These are phyloP conservation scores for Cygnus atratus DNA, from an alignment of 2,113 vertebrate genomes.

Conservation along the genomic window DNA sequence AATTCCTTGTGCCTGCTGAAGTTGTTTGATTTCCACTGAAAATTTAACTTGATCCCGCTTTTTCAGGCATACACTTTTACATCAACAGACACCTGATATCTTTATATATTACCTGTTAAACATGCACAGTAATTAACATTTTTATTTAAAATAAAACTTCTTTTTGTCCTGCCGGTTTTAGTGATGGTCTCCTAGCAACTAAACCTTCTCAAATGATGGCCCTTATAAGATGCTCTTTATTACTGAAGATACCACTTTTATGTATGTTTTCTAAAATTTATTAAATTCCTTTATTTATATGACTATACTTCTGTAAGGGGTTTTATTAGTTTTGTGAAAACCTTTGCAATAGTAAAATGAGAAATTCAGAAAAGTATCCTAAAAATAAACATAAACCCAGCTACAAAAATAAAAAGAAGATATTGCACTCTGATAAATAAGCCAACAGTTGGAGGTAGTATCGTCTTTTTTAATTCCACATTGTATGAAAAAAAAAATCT, in stretches of 20 bases:
- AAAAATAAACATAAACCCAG: background rate
- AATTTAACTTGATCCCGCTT: background rate
- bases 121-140: background rate
- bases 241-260: background rate
- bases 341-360: background rate
- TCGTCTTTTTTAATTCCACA: background rate
- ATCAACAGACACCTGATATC: background rate
- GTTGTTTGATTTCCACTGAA: background rate
- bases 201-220: background rate
- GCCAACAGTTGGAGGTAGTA: background rate
- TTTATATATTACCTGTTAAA: background rate
- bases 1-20: background rate
- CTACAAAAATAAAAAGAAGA: background rate
- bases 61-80: background rate
- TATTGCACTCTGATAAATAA: background rate
- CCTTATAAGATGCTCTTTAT: background rate
- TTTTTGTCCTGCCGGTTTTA: background rate
- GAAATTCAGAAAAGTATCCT: background rate
- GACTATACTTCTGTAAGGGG: background rate
- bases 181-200: conserved; percentile 54
- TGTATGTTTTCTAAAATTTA: background rate
- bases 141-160: conserved; percentile 31
- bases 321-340: background rate
- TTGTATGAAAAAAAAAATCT: background rate
- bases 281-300: background rate